Evolutionary conservation across 2,797 vertebrate genomes (phyloP).

Genomic region (Cryptoblepharus egeriae): DNA sequence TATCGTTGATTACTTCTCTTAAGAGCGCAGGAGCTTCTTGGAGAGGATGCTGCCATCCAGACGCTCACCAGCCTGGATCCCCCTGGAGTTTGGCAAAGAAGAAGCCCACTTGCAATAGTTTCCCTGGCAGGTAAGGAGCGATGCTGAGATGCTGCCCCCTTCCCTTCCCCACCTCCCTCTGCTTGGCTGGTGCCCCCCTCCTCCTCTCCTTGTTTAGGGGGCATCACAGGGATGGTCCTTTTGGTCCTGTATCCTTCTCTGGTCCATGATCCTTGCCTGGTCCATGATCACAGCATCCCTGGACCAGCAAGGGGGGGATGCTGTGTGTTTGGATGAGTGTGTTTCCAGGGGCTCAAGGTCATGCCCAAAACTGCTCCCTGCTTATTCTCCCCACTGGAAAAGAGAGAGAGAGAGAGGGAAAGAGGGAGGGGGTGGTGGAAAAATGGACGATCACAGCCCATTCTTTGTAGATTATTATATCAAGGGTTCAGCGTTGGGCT

Average conservation of each 20-base stretch:
- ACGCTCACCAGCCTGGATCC: conserved; percentile 82
- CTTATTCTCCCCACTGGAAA: too few relatives aligned
- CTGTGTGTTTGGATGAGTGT: conserved; percentile 85
- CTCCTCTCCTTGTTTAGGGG: conserved; percentile 70
- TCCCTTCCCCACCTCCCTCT: conserved; percentile 39
- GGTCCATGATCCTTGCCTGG: too few relatives aligned
- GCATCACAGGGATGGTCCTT: too few relatives aligned
- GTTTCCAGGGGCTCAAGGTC: conserved; percentile 94
- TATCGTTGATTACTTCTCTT: conserved; percentile 98
- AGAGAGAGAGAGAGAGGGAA: too few relatives aligned
- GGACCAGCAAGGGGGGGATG: conserved; percentile 16
- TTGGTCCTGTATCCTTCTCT: too few relatives aligned
- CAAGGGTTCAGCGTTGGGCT: conserved; percentile 87
- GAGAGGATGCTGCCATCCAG: conserved; percentile 90
- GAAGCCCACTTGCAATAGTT: conserved; percentile 85
- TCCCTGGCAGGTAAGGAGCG: conserved; percentile 88
- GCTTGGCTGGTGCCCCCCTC: neutral
- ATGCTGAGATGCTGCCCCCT: conserved; percentile 58
- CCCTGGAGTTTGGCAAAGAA: conserved; percentile 87
- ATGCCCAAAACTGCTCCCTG: conserved; percentile 83
- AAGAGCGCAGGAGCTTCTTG: conserved; percentile 83
- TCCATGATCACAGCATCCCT: neutral
- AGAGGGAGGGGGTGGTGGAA: conserved; percentile 63
- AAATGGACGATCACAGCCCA: conserved; percentile 86
- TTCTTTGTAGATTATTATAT: conserved; percentile 88